Conservation (phyloP, 2,797 vertebrate species). For the Syndactyla subalaris region DNA sequence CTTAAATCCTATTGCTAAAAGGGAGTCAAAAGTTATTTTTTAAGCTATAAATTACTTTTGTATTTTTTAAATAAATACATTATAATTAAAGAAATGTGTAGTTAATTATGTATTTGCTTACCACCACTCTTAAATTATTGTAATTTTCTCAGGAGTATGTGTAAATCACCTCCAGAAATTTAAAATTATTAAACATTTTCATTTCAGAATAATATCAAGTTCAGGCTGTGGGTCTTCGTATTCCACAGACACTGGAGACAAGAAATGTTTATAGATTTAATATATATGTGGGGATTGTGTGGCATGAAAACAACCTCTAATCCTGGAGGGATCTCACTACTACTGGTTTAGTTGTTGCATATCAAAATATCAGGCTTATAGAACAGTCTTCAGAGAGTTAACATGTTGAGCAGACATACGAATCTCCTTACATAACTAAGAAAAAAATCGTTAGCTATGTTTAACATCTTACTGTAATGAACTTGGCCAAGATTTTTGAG, state of each 20-base stretch:
- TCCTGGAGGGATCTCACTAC: not conserved
- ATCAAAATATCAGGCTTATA: not conserved
- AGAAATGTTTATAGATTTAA: not conserved
- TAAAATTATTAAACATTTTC: conserved; percentile 3
- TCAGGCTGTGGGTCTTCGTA: not conserved
- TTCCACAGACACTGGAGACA: not conserved
- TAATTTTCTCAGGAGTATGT: not conserved
- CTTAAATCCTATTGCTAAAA: not conserved
- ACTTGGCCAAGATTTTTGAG: not conserved
- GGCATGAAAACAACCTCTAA: not conserved
- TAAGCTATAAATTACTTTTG: not conserved
- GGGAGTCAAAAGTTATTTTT: conserved; percentile 32
- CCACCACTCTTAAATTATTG: not conserved
- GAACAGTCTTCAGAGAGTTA: not conserved
- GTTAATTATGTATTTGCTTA: not conserved
- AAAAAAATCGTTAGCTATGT: not conserved
- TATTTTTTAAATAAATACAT: conserved; percentile 32
- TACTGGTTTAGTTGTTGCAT: not conserved
- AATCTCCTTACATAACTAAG: not conserved
- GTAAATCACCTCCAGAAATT: not conserved
- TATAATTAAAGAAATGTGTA: not conserved
- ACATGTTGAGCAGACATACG: not conserved
- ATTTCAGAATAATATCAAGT: not conserved
- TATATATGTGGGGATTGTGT: not conserved
- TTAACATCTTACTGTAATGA: not conserved